A percentile compares a stretch with the other conserved stretches of the same genome.
Evolutionary conservation across 2,888 invertebrate species (phyloP).

Genomic region (Cataglyphis altisquamis): DNA sequence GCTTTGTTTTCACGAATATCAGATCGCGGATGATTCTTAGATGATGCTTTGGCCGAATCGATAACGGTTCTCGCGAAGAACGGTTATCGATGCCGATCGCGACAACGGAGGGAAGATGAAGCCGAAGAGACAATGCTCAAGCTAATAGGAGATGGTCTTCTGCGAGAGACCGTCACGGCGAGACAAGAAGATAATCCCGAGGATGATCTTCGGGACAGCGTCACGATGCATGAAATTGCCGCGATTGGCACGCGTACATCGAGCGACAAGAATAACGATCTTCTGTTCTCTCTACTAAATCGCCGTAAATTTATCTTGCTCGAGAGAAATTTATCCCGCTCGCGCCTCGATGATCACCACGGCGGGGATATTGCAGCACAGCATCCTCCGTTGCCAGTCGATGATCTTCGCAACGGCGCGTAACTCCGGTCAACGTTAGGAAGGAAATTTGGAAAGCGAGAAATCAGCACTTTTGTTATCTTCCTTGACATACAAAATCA

Average conservation of each 20-base stretch:
- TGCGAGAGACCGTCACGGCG: neutral
- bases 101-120: constrained; percentile 10
- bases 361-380: constrained; percentile 49
- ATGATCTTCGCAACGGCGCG: constrained; percentile 38
- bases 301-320: constrained; percentile 45
- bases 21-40: constrained; percentile 70
- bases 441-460: constrained; percentile 40
- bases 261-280: constrained; percentile 31
- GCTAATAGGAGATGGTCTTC: neutral
- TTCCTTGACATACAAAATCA: constrained; percentile 15
- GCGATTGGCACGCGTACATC: constrained; percentile 52
- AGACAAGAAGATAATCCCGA: constrained; percentile 15
- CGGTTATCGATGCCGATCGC: constrained; percentile 75
- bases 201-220: constrained; percentile 22
- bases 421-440: constrained; percentile 39
- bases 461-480: neutral
- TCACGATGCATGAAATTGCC: constrained; percentile 56
- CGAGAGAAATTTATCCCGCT: neutral
- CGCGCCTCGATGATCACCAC: constrained; percentile 38
- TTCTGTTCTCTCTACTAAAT: neutral
- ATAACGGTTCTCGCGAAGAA: constrained; percentile 81
- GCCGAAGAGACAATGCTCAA: constrained; percentile 16
- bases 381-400: constrained; percentile 41
- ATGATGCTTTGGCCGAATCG: constrained; percentile 72
- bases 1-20: constrained; percentile 60